phyloP scores from a whole-genome alignment of 2,113 vertebrate genomes.

The Alosa alosa region DNA sequence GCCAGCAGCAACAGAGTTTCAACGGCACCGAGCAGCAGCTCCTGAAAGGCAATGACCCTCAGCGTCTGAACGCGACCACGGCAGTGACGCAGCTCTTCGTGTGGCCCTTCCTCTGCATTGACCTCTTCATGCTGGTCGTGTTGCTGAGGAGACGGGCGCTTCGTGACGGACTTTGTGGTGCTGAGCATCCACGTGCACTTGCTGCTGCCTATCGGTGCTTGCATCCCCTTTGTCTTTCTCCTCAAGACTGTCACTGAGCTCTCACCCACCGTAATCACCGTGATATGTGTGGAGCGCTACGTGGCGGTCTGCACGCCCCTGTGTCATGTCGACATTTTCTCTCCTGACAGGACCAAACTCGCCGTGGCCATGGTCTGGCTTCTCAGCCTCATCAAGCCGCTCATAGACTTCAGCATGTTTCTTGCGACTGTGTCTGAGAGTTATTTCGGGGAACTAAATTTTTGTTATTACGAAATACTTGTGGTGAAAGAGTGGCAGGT shows the following conservation, averaged over 20 bases:
- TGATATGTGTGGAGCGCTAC: conserved; percentile 49
- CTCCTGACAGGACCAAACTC: conserved; percentile 8
- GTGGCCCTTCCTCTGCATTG: background rate
- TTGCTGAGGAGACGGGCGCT: background rate
- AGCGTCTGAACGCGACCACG: background rate
- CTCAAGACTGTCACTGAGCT: background rate
- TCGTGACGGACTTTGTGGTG: background rate
- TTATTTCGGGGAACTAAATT: background rate
- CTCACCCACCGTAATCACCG: conserved; percentile 37
- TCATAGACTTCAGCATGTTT: conserved; percentile 17
- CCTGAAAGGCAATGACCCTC: background rate
- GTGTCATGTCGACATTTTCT: conserved; percentile 38
- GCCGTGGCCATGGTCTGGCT: conserved; percentile 28
- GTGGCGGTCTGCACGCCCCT: conserved; percentile 46
- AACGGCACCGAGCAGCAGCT: background rate
- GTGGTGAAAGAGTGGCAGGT: conserved; percentile 38
- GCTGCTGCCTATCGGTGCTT: background rate
- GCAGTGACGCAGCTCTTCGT: background rate
- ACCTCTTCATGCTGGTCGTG: background rate
- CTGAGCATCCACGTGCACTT: background rate
- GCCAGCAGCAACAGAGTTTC: too few species aligned
- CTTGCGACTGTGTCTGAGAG: background rate
- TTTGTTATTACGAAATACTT: conserved; percentile 32
- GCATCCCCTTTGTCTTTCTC: background rate
- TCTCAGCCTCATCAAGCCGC: conserved; percentile 14